Percentiles rank a stretch among this genome's conserved stretches.
phyloP scores from a whole-genome alignment of 2,113 vertebrate genomes.

The Triplophysa siluroides region DNA sequence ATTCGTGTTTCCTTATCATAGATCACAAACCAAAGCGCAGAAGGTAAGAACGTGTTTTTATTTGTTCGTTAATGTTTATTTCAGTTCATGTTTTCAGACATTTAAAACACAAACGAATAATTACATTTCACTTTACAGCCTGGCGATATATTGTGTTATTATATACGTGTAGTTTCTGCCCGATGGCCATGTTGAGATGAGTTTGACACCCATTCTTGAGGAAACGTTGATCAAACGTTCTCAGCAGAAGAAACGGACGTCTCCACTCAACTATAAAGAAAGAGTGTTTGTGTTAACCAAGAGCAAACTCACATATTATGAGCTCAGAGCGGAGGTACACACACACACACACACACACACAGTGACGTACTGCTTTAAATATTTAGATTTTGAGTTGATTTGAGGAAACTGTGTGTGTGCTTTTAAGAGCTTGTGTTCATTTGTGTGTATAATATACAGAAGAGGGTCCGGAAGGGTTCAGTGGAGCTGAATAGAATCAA shows the following conservation, averaged over 20 bases:
- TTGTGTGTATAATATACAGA: conserved; percentile 68
- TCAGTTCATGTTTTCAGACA: no score
- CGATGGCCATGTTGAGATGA: conserved; percentile 78
- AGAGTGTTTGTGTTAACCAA: conserved; percentile 89
- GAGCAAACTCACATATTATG: conserved; percentile 84
- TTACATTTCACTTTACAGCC: no score
- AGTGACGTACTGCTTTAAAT: neutral
- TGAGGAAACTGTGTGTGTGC: no score
- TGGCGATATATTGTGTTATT: no score
- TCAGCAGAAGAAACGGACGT: conserved; percentile 92
- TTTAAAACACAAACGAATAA: no score
- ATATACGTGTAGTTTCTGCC: neutral
- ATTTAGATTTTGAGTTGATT: neutral
- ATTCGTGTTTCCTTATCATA: conserved; percentile 19
- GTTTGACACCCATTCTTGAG: conserved; percentile 81
- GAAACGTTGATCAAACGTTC: conserved; percentile 92
- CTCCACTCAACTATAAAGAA: conserved; percentile 93
- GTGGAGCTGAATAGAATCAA: conserved; percentile 87
- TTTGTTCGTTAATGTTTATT: neutral
- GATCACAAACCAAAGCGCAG: neutral
- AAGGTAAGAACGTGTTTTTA: neutral
- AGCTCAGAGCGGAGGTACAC: conserved; percentile 84
- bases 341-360: conserved; percentile 14
- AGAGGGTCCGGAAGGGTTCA: conserved; percentile 84
- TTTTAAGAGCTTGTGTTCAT: no score